Percentiles rank a stretch among this genome's conserved stretches.
Evolutionary conservation across 37 sponge, comb jelly and placozoan genomes (phyloP).

Genomic region (Crambe crambe): DNA sequence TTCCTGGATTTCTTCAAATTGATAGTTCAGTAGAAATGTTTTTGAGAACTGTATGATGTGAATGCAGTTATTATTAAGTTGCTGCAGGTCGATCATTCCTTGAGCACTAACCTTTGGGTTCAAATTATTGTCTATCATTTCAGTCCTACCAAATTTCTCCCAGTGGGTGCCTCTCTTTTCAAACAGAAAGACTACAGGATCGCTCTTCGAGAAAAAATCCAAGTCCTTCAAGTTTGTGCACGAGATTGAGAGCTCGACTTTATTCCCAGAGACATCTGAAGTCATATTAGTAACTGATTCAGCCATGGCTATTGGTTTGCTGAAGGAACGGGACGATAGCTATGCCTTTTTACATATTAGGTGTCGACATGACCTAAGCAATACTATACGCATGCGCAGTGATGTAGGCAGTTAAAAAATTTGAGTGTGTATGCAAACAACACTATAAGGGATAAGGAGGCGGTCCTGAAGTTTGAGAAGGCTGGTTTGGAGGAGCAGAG

Average conservation of each 20-base stretch:
- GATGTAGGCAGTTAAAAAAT: no score
- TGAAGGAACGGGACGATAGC: neutral
- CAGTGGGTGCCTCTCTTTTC: constrained; percentile 41
- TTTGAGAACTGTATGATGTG: constrained; percentile 73
- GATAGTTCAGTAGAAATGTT: constrained; percentile 82
- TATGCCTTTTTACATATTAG: no score
- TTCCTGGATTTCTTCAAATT: constrained; percentile 92
- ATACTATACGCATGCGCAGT: no score
- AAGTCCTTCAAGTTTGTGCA: constrained; percentile 74
- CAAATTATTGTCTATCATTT: constrained; percentile 85
- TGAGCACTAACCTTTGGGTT: constrained; percentile 78
- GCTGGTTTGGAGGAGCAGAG: no score
- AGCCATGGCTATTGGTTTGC: neutral
- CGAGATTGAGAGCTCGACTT: constrained; percentile 80
- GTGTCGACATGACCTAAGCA: no score
- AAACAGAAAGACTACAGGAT: constrained; percentile 78
- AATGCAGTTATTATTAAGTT: no score
- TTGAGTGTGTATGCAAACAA: no score
- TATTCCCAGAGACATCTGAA: constrained; percentile 35
- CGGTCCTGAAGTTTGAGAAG: no score
- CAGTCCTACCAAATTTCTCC: constrained; percentile 69
- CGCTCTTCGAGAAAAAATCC: constrained; percentile 92
- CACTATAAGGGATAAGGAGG: no score
- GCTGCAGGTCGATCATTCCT: no score
- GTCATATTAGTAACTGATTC: constrained; percentile 6